phyloP scores from a whole-genome alignment of 2,888 invertebrate species.

The Cantharis rufa region DNA sequence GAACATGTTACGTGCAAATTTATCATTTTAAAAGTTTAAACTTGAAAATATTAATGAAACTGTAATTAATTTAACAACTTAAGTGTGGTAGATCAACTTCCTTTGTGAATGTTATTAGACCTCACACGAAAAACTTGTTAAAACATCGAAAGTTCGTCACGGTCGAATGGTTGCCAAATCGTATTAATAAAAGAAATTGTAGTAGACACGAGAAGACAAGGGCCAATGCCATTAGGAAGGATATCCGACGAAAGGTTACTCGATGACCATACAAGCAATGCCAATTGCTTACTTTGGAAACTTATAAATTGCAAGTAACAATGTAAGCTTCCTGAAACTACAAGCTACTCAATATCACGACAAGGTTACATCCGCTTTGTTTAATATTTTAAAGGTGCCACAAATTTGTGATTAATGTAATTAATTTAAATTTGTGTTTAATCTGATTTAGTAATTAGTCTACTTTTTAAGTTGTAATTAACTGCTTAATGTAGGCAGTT shows the following conservation, averaged over 20 bases:
- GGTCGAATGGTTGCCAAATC: not conserved
- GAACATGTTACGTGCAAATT: not conserved
- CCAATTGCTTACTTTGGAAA: constrained; percentile 28
- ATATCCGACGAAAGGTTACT: constrained; percentile 35
- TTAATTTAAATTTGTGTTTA: not conserved
- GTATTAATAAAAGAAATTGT: not conserved
- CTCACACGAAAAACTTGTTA: not conserved
- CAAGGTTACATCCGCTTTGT: constrained; percentile 2
- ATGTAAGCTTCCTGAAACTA: constrained; percentile 11
- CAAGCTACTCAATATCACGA: not conserved
- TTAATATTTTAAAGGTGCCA: not conserved
- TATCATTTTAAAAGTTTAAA: not conserved
- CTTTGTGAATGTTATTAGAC: not conserved
- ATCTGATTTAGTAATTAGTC: not conserved
- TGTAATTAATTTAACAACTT: not conserved
- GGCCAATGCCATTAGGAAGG: constrained; percentile 32
- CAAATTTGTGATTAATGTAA: not conserved
- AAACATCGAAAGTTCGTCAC: not conserved
- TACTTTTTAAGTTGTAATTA: not conserved
- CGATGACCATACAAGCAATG: constrained; percentile 35
- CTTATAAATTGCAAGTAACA: constrained; percentile 10
- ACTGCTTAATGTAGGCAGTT: not conserved
- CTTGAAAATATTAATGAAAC: not conserved
- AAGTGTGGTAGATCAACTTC: not conserved
- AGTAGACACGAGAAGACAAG: constrained; percentile 12